Evolutionary conservation across 2,888 invertebrate genomes (phyloP).

Genomic region (Leptopilina drosophilae): DNA sequence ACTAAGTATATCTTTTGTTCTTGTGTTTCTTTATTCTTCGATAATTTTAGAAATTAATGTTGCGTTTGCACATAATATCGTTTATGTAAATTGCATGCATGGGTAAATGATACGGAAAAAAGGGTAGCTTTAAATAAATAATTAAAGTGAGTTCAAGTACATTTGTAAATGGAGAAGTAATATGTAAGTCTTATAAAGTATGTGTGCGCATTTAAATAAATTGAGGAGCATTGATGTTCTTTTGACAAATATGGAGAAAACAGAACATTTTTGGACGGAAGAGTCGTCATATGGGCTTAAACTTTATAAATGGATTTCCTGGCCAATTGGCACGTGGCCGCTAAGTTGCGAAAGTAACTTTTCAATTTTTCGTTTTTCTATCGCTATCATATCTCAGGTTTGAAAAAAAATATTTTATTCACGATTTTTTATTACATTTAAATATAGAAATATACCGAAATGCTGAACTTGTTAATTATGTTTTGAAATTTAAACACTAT

Average conservation of each 20-base stretch:
- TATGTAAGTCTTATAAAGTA: neutral
- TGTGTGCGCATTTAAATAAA: neutral
- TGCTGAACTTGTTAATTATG: too few relatives aligned
- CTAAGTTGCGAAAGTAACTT: constrained; percentile 52
- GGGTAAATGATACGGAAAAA: neutral
- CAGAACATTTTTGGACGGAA: constrained; percentile 49
- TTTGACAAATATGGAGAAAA: constrained; percentile 8
- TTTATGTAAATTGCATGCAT: neutral
- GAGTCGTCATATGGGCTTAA: constrained; percentile 54
- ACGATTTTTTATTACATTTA: neutral
- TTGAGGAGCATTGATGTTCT: neutral
- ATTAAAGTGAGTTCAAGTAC: neutral
- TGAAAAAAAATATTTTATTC: neutral
- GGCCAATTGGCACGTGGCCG: constrained; percentile 60
- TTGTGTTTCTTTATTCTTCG: neutral
- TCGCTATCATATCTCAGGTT: constrained; percentile 44
- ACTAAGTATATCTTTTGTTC: neutral
- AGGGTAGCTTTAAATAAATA: neutral
- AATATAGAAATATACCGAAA: too few relatives aligned
- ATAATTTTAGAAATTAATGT: neutral
- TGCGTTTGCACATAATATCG: neutral
- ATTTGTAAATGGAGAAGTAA: neutral
- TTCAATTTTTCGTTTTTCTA: constrained; percentile 49
- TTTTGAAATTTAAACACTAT: too few relatives aligned
- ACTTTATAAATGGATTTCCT: constrained; percentile 55